phyloP scores from a whole-genome alignment of 2,797 vertebrate species.

The Decapterus maruadsi region DNA sequence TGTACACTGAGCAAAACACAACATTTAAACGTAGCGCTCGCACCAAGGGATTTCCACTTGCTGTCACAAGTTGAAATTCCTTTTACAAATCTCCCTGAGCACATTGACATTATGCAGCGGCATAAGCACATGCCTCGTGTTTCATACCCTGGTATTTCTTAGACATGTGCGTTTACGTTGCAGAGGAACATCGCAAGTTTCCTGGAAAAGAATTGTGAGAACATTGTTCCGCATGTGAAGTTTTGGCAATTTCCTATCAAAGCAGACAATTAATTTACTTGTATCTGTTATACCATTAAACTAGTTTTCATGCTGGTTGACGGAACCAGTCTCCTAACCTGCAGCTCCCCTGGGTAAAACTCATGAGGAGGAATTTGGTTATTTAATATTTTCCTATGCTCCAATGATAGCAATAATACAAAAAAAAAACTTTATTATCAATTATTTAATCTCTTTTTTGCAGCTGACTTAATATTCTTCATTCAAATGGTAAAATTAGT shows the following conservation, averaged over 20 bases:
- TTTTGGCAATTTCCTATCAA: conserved; percentile 8
- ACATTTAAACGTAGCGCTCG: conserved; percentile 54
- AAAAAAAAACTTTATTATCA: not conserved
- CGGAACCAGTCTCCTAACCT: conserved; percentile 1
- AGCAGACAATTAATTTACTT: not conserved
- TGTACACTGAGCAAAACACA: conserved; percentile 63
- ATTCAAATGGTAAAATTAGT: not conserved
- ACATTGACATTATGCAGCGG: conserved; percentile 54
- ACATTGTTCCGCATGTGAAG: not conserved
- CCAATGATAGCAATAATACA: not conserved
- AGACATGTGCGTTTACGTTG: not conserved
- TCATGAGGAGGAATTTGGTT: not conserved
- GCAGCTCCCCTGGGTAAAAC: not conserved
- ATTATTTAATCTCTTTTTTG: too few species aligned
- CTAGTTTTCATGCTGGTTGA: not conserved
- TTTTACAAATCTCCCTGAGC: conserved; percentile 72
- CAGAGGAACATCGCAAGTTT: conserved; percentile 21
- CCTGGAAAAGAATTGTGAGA: conserved; percentile 10
- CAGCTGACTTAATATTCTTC: too few species aligned
- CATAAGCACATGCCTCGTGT: conserved; percentile 29
- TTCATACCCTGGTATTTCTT: not conserved
- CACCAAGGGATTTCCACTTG: conserved; percentile 66
- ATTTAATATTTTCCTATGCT: not conserved
- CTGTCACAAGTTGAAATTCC: conserved; percentile 58
- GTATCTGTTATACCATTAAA: not conserved